These are phyloP conservation scores for Drosophila insularis DNA, from an alignment of 1,140 invertebrate species.

Conservation along the genomic window DNA sequence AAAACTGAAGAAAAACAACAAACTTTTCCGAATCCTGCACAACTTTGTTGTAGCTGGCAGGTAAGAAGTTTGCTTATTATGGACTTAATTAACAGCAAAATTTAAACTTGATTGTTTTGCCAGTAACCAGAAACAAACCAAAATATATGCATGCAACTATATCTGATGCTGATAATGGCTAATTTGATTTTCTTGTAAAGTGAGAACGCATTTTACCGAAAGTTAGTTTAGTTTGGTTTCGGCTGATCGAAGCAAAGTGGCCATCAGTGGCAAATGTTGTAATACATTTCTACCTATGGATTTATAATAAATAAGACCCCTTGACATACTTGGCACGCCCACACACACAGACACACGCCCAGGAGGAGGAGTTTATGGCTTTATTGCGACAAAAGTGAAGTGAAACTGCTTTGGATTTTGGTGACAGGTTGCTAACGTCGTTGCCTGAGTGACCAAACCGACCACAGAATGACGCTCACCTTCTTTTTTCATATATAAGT, in stretches of 20 bases:
- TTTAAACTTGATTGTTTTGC: slow-evolving; percentile 29
- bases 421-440: slow-evolving; percentile 33
- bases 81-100: slow-evolving; percentile 51
- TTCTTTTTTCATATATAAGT: slow-evolving; percentile 51
- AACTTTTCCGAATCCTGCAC: slow-evolving; percentile 14
- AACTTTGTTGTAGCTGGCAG: slow-evolving; percentile 5
- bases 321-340: slow-evolving; percentile 53
- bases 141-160: not conserved
- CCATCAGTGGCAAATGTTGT: slow-evolving; percentile 30
- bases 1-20: not conserved
- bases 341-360: not conserved
- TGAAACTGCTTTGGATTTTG: slow-evolving; percentile 47
- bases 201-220: too few relatives aligned
- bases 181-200: too few relatives aligned
- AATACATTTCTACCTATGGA: slow-evolving; percentile 16
- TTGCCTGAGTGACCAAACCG: slow-evolving; percentile 43
- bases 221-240: too few relatives aligned
- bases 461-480: slow-evolving; percentile 57
- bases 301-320: slow-evolving; percentile 55
- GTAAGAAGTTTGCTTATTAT: slow-evolving; percentile 19
- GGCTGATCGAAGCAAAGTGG: not conserved
- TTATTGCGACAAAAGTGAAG: slow-evolving; percentile 29
- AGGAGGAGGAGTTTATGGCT: slow-evolving; percentile 21
- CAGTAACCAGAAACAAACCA: not conserved
- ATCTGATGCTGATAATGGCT: not conserved